Evolutionary conservation across 1,140 invertebrate genomes (phyloP).

Genomic region (Drosophila littoralis): DNA sequence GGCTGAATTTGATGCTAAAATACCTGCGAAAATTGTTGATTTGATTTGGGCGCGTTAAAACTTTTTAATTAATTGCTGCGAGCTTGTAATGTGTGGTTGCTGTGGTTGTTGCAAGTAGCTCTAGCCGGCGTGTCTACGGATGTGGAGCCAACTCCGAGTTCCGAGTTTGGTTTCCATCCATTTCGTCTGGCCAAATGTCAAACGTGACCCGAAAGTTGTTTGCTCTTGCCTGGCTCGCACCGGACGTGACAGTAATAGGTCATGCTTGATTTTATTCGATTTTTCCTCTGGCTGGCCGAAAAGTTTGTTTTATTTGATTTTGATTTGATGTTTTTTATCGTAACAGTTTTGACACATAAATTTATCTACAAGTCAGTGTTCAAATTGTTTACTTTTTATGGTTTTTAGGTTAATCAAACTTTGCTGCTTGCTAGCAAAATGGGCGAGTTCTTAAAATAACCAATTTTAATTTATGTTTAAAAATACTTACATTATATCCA

Average conservation of each 20-base stretch:
- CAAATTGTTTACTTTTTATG: conserved; percentile 53
- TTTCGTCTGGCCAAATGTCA: conserved; percentile 52
- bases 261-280: conserved; percentile 60
- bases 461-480: not conserved
- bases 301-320: conserved; percentile 72
- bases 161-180: conserved; percentile 23
- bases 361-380: conserved; percentile 43
- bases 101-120: not conserved
- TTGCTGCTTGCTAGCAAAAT: conserved; percentile 11
- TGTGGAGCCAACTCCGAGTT: conserved; percentile 21
- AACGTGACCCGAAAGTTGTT: conserved; percentile 76
- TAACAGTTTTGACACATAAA: conserved; percentile 47
- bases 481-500: conserved; percentile 33
- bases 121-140: conserved; percentile 5
- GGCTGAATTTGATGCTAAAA: conserved; percentile 55
- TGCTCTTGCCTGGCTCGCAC: conserved; percentile 46
- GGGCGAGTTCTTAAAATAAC: not conserved
- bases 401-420: conserved; percentile 40
- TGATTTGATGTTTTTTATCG: conserved; percentile 72
- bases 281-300: conserved; percentile 25
- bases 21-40: conserved; percentile 72
- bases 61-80: conserved; percentile 76
- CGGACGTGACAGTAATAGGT: conserved; percentile 78
- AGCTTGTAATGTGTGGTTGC: conserved; percentile 31
- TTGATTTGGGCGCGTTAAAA: conserved; percentile 72